A percentile compares a stretch with the other conserved stretches of the same genome.
Conservation (phyloP, 2,888 invertebrate species). For the Eupithecia dodoneata region DNA sequence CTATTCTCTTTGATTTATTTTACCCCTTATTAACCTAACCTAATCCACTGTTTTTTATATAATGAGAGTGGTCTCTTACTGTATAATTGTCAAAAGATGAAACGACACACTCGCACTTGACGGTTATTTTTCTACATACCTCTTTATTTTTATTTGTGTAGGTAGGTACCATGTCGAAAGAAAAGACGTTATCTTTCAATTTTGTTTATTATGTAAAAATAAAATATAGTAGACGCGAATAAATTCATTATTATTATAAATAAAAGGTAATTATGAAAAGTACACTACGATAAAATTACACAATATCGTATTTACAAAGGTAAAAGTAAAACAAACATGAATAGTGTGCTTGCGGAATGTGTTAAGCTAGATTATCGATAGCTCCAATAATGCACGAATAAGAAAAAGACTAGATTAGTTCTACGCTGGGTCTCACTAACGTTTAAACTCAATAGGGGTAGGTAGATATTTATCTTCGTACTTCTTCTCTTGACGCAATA, state of each 20-base stretch:
- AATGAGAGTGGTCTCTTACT: too few relatives aligned
- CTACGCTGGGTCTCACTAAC: conserved; percentile 68
- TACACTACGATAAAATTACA: conserved; percentile 6
- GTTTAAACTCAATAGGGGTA: neutral
- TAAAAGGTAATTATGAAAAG: conserved; percentile 20
- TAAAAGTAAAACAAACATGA: neutral
- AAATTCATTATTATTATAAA: conserved; percentile 40
- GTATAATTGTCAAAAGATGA: too few relatives aligned
- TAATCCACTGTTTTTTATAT: too few relatives aligned
- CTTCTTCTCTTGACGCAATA: too few relatives aligned
- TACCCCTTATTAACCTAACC: too few relatives aligned
- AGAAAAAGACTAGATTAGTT: conserved; percentile 81
- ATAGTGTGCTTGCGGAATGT: conserved; percentile 6
- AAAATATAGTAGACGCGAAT: conserved; percentile 42
- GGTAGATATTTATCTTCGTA: too few relatives aligned
- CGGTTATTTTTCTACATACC: too few relatives aligned
- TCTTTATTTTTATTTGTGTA: too few relatives aligned
- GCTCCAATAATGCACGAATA: conserved; percentile 33
- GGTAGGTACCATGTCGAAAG: neutral
- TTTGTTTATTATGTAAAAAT: conserved; percentile 35
- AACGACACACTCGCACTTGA: too few relatives aligned
- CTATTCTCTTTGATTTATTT: too few relatives aligned
- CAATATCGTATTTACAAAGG: conserved; percentile 18
- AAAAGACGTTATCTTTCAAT: neutral
- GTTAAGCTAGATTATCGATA: neutral